Evolutionary conservation across 2,113 vertebrate genomes (phyloP).

Genomic region (Phylloscopus whistleri): DNA sequence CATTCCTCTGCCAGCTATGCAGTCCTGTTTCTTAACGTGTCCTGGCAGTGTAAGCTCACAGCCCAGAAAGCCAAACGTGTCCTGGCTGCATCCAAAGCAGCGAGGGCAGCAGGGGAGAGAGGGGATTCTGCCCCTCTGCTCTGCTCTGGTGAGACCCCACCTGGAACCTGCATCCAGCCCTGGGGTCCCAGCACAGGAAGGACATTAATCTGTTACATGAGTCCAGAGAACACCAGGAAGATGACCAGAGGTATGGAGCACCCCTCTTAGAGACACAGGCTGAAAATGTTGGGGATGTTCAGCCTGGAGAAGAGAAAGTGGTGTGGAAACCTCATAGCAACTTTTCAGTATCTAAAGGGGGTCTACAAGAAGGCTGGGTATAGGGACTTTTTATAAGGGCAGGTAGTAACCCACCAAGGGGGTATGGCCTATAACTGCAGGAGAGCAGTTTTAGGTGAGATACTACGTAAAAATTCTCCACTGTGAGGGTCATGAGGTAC

Average conservation of each 20-base stretch:
- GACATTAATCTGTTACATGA: accelerated
- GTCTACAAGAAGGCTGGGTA: background rate
- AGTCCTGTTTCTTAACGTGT: background rate
- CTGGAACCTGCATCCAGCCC: background rate
- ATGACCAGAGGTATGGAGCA: background rate
- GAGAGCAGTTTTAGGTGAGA: background rate
- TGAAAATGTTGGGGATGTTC: background rate
- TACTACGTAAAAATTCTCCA: background rate
- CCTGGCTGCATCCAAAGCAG: background rate
- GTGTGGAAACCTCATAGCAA: background rate
- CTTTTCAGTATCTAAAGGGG: background rate
- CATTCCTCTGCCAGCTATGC: background rate
- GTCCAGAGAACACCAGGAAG: background rate
- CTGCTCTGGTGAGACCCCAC: background rate
- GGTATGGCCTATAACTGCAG: background rate
- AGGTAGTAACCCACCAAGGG: background rate
- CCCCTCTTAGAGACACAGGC: background rate
- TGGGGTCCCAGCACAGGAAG: background rate
- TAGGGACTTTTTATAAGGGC: background rate
- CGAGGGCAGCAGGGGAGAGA: background rate
- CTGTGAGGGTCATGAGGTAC: background rate
- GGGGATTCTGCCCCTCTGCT: background rate
- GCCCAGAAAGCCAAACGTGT: background rate
- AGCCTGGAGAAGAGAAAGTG: background rate
- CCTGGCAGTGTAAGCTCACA: background rate